Evolutionary conservation across 1,140 invertebrate genomes (phyloP), one percentile per base, ranked within the genome.

Genomic region (Drosophila sturtevanti): DNA sequence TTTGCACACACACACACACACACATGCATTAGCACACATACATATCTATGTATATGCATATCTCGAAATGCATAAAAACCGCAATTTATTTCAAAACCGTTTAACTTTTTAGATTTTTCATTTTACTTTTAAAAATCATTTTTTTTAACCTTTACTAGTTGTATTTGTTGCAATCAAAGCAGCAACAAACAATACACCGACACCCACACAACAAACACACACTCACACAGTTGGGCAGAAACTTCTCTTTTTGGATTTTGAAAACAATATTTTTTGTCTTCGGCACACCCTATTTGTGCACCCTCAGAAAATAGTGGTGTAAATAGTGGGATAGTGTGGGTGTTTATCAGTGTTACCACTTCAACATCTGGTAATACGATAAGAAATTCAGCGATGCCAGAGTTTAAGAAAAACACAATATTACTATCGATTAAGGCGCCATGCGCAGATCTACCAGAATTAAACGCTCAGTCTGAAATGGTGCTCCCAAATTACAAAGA

Each of bases 1-100:
- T 72, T 75, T 70, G 77, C 68, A 72, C 27, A 64, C 60, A 68
- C 67, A 70, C 38, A 34, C 16, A 59, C 61, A 79, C 38, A 54
- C 59, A 55, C 48, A 61, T 52, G 66, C 62, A 56, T 52, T 41
- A 58, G 38, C 62, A 66, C 72, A 67, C 54, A 80, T 59, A 67
- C 44, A 60, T 4, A 54, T 34, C 64, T 41, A 56, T 34, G 31
- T 24, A 76, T 51, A 79, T 35, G 41, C 41, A 21, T 48, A 48
- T 18, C 18, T 48, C 10, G 18, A 48, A 48, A 21, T 68, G 60
- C 55, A 67, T 72, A 58, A 59, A 55, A 61, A 64, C 61, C 64
- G 51, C 68, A 63, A 60, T 38, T 21, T 56, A n/a, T 24, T 56
- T 31, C 1, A 35, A 48, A 48, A 56, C 24, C 27, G 27, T 31